Percentiles rank a stretch among this genome's conserved stretches.
Conservation (phyloP, 2,113 vertebrate genomes). For the Cavia porcellus region DNA sequence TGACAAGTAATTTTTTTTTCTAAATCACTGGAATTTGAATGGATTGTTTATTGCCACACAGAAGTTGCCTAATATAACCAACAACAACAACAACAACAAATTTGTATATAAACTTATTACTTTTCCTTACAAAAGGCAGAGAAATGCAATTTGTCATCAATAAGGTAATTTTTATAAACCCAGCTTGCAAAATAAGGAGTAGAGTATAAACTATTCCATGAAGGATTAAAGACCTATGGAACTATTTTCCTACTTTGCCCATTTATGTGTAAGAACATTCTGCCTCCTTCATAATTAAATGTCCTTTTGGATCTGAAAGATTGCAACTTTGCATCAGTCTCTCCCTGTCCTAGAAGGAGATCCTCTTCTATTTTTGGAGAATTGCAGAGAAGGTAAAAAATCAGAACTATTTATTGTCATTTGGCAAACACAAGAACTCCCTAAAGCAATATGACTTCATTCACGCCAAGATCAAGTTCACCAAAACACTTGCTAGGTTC, state of each 20-base stretch:
- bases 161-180: constrained; percentile 29
- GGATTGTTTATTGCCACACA: background rate
- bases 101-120: background rate
- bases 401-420: background rate
- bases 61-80: background rate
- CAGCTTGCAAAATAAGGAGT: background rate
- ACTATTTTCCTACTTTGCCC: background rate
- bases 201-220: background rate
- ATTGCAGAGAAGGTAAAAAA: background rate
- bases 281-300: background rate
- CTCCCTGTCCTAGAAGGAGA: background rate
- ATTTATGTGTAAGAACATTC: background rate
- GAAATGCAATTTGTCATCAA: background rate
- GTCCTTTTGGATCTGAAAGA: background rate
- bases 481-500: background rate
- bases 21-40: background rate
- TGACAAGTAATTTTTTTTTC: background rate
- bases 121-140: background rate
- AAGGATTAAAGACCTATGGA: background rate
- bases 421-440: background rate
- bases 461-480: background rate
- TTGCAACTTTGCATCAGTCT: background rate
- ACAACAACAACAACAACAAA: background rate
- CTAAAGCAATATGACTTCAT: background rate
- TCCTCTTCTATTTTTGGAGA: background rate